Evolutionary conservation across 2,797 vertebrate species (phyloP).

Genomic region (Tympanoctomys barrerae): DNA sequence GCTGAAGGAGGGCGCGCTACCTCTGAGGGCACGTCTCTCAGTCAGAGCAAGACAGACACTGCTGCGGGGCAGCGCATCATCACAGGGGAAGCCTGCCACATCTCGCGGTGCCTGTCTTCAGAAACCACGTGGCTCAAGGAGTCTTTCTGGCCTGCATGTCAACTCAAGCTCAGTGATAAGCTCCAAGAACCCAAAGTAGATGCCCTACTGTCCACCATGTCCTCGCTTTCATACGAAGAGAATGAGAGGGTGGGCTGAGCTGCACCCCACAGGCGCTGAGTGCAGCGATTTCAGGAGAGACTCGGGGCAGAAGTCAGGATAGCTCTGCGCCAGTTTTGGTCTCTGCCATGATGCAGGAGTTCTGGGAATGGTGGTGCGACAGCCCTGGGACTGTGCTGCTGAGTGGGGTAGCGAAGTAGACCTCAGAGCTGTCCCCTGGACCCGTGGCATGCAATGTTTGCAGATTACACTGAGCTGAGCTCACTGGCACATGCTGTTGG

Average conservation of each 20-base stretch:
- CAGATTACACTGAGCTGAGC: not conserved
- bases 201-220: not conserved
- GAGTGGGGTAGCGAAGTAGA: not conserved
- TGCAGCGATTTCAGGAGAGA: not conserved
- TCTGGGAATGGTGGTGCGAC: not conserved
- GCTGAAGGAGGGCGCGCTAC: not conserved
- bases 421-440: not conserved
- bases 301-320: not conserved
- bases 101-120: not conserved
- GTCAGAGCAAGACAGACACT: not conserved
- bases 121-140: not conserved
- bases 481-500: not conserved
- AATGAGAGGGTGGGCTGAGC: not conserved
- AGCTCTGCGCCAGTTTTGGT: not conserved
- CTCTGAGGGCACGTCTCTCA: not conserved
- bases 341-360: not conserved
- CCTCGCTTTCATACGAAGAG: conserved; percentile 1
- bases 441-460: not conserved
- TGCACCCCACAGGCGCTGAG: not conserved
- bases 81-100: not conserved
- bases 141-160: not conserved
- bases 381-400: not conserved
- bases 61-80: not conserved
- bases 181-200: not conserved
- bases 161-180: conserved; percentile 12